A percentile compares a stretch with the other conserved stretches of the same genome.
These are phyloP conservation scores for Nemurella pictetii DNA, from an alignment of 2,888 invertebrate species.

Conservation along the genomic window DNA sequence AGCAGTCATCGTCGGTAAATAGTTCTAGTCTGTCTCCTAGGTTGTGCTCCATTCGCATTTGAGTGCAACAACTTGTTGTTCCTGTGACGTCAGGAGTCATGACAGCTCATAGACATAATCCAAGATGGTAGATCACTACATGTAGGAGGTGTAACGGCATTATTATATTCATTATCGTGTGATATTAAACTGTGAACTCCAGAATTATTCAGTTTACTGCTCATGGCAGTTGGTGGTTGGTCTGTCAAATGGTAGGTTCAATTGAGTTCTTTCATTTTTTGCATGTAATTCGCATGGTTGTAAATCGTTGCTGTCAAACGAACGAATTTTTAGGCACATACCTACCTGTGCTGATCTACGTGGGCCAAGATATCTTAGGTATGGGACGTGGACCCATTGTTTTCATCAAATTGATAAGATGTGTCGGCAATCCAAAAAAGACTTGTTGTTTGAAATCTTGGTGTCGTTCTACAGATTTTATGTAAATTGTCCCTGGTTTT, in stretches of 20 bases:
- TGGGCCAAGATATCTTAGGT: neutral
- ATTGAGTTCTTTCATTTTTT: neutral
- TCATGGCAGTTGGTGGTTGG: neutral
- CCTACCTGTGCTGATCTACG: neutral
- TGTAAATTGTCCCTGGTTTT: neutral
- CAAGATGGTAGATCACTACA: constrained; percentile 16
- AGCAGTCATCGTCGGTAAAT: neutral
- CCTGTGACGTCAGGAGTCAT: constrained; percentile 19
- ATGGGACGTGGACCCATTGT: constrained; percentile 3
- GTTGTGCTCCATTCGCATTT: neutral
- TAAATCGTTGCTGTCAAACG: neutral
- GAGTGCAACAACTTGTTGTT: constrained; percentile 25
- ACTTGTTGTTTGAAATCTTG: neutral
- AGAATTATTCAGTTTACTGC: neutral
- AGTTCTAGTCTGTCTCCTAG: neutral
- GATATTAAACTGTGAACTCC: neutral
- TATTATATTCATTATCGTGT: constrained; percentile 11
- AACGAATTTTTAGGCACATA: neutral
- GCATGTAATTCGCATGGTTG: neutral
- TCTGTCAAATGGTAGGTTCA: neutral
- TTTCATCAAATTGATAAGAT: neutral
- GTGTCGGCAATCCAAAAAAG: neutral
- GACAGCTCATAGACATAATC: constrained; percentile 16
- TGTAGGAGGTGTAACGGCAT: constrained; percentile 13
- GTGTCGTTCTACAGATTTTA: neutral